These are phyloP conservation scores for Pseudorhiza aurosa DNA, from an alignment of 30 jellyfish, hydroid and myxozoan genomes.

Conservation along the genomic window DNA sequence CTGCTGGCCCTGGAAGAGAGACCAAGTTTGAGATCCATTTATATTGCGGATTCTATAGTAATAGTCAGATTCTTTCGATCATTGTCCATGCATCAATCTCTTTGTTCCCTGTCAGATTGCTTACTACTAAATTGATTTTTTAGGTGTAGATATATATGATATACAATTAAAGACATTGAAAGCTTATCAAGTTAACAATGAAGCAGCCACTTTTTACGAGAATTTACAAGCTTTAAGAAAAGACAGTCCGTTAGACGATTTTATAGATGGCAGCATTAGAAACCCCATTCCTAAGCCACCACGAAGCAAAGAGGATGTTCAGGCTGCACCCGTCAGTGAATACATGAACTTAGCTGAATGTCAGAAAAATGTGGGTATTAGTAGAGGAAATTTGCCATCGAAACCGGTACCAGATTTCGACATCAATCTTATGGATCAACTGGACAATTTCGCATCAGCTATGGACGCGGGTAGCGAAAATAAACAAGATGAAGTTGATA, in stretches of 20 bases:
- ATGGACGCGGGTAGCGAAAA: slow-evolving; percentile 30
- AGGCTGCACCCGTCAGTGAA: slow-evolving; percentile 21
- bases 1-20: too few species aligned
- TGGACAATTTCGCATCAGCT: slow-evolving; percentile 60
- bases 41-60: too few species aligned
- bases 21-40: too few species aligned
- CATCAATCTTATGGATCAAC: slow-evolving; percentile 54
- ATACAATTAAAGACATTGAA: slow-evolving; percentile 33
- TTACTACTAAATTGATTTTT: neutral
- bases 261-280: slow-evolving; percentile 8
- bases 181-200: neutral
- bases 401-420: slow-evolving; percentile 55
- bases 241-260: slow-evolving; percentile 27
- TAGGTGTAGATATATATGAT: slow-evolving; percentile 47
- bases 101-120: neutral
- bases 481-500: neutral
- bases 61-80: too few species aligned
- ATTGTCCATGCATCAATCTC: neutral
- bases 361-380: neutral
- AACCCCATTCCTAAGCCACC: slow-evolving; percentile 81
- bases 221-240: slow-evolving; percentile 10
- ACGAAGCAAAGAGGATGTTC: slow-evolving; percentile 46
- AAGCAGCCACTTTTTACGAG: neutral
- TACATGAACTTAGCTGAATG: slow-evolving; percentile 46
- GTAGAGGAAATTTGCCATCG: neutral